These are phyloP conservation scores for Microtus richardsoni DNA, from an alignment of 2,113 vertebrate genomes.

Conservation along the genomic window DNA sequence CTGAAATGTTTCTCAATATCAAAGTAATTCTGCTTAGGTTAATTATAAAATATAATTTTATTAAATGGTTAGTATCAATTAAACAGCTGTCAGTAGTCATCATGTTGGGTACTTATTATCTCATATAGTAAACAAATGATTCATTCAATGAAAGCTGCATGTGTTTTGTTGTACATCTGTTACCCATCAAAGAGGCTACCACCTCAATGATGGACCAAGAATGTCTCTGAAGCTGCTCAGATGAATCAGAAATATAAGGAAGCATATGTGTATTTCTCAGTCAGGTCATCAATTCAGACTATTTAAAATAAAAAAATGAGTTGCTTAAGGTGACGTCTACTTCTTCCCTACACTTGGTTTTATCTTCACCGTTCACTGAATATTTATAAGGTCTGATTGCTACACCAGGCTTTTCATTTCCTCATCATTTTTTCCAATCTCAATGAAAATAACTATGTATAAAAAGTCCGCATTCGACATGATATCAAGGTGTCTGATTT, in stretches of 20 bases:
- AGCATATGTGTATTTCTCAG: not conserved
- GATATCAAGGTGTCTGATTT: not conserved
- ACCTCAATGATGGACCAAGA: not conserved
- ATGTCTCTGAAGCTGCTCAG: not conserved
- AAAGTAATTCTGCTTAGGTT: not conserved
- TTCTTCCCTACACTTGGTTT: not conserved
- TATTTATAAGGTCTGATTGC: not conserved
- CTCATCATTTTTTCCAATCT: not conserved
- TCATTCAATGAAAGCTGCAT: not conserved
- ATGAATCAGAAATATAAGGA: not conserved
- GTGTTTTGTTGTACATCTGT: not conserved
- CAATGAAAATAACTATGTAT: not conserved
- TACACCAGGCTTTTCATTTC: not conserved
- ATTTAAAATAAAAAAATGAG: not conserved
- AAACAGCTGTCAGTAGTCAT: not conserved
- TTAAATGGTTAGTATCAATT: not conserved
- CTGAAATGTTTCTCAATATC: not conserved
- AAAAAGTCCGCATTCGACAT: not conserved
- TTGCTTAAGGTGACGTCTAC: not conserved
- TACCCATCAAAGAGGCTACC: not conserved
- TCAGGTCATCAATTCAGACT: not conserved
- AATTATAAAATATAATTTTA: not conserved
- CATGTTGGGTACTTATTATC: not conserved
- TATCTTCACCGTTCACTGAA: not conserved
- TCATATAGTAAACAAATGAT: conserved; percentile 7